Conservation (phyloP, 2,797 vertebrate species). For the Carcharodon carcharias region DNA sequence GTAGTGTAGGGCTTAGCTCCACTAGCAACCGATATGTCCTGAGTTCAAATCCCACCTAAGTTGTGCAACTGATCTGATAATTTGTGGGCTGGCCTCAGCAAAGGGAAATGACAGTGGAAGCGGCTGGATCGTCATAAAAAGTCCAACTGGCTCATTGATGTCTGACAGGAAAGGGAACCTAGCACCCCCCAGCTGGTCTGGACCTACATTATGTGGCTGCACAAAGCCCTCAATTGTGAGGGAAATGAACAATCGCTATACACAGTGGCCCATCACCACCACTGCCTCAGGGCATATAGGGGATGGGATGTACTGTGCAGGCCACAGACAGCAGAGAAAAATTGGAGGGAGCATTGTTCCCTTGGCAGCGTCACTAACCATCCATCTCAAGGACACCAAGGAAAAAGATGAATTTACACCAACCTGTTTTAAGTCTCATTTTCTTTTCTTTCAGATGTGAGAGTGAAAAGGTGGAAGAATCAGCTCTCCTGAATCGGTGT, state of each 20-base stretch:
- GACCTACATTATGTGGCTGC: neutral
- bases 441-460: neutral
- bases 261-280: neutral
- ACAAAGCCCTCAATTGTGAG: neutral
- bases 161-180: neutral
- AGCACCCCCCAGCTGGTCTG: neutral
- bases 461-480: neutral
- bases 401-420: neutral
- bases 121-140: neutral
- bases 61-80: neutral
- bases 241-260: neutral
- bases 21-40: neutral
- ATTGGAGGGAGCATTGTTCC: neutral
- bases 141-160: neutral
- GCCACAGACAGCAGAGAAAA: neutral
- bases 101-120: neutral
- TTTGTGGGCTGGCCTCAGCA: neutral
- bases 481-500: conserved; percentile 23
- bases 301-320: neutral
- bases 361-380: too few species aligned
- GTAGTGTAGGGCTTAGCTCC: neutral
- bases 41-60: neutral
- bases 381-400: neutral
- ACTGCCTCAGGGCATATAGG: neutral
- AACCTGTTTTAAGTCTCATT: neutral